Base-by-base conservation (phyloP, 2,113 vertebrate genomes). In the Plestiodon gilberti region DNA sequence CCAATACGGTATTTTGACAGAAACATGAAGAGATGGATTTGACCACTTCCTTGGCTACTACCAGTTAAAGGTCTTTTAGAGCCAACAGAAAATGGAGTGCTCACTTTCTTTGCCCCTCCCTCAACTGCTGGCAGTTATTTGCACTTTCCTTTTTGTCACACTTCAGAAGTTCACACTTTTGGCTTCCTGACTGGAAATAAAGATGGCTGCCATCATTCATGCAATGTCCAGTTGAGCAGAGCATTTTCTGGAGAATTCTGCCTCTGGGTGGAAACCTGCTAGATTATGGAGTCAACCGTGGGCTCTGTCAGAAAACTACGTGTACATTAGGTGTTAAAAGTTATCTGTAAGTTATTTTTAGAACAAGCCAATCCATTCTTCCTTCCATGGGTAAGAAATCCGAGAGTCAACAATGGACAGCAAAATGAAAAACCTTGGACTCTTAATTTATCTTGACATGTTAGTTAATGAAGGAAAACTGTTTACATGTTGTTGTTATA, bases 401-500 rank as follows among this genome's bases (percentile, higher is more conserved):
- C 35, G n/a, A 48, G 84, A 59, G 65, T 90, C 74, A 83, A 70
- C 5, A 83, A 38, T 0, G 88, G 15, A 18, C 75, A 38, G 35
- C 71, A 83, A 92, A 89, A 90, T 40, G 81, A 55, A 83, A 86
- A 86, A 14, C 77, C 71, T 25, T 2, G 1, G 83, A 30, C 6
- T 43, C 23, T 90, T 83, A 84, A 92, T 83, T 85, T 76, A 35
- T 85, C 71, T 83, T 90, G 87, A 75, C 84, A 92, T 33, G 78
- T 23, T 76, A 48, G 74, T 80, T 90, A 92, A 93, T 84, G 86
- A 91, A 86, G 89, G 38, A 90, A 89, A 93, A 89, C 6, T 92
- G 74, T 91, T 94, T 95, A 78, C 88, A 64, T 81, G 75, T 81
- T 92, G 74, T 87, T 86, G 85, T 87, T 90, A 79, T 88, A 93